These are phyloP conservation scores for Penelope pileata DNA, from an alignment of 2,113 vertebrate genomes.

Conservation along the genomic window DNA sequence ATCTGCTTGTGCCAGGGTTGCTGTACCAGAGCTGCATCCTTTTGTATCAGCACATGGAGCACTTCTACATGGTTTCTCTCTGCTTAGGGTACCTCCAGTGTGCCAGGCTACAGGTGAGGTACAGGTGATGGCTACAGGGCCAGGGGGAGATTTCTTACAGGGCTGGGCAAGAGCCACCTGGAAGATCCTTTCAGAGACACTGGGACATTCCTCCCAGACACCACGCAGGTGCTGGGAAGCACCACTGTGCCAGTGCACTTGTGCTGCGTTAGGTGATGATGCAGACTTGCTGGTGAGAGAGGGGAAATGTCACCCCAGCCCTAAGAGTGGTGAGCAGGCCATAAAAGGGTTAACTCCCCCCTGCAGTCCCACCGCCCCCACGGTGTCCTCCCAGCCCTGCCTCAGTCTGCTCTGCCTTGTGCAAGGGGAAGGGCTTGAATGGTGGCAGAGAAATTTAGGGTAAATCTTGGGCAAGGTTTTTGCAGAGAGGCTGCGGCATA, in stretches of 20 bases:
- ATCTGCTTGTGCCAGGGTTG: neutral
- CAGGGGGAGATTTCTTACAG: neutral
- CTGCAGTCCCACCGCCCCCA: neutral
- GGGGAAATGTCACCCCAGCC: neutral
- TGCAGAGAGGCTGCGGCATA: neutral
- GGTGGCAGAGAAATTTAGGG: neutral
- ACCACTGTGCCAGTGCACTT: accelerated
- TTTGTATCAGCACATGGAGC: neutral
- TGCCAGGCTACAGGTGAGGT: neutral
- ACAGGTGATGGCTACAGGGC: accelerated
- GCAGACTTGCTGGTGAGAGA: neutral
- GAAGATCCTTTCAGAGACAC: neutral
- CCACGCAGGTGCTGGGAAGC: accelerated
- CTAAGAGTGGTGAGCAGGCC: neutral
- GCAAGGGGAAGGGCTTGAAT: accelerated
- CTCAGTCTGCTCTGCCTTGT: neutral
- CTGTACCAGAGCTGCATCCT: neutral
- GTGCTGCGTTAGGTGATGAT: accelerated
- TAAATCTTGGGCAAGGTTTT: neutral
- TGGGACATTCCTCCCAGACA: neutral
- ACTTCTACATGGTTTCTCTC: neutral
- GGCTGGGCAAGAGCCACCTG: neutral
- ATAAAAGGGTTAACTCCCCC: neutral
- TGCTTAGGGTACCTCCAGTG: accelerated
- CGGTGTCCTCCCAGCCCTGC: neutral